Conservation (phyloP, 1,140 invertebrate genomes). For the Yoshiicerus persimilis region DNA sequence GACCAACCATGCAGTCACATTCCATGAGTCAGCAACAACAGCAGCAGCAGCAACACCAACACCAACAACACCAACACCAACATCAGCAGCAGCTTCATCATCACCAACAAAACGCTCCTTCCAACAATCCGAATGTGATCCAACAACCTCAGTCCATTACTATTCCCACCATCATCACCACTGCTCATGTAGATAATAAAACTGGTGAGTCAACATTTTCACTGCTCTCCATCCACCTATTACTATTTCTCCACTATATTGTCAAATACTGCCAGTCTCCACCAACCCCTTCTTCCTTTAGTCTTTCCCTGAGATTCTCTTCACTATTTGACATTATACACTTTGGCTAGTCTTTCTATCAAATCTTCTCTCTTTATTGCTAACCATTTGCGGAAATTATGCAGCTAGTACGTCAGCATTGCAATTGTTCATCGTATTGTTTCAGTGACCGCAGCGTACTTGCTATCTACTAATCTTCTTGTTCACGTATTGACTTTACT, state of each 20-base stretch:
- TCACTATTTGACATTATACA: too few species aligned
- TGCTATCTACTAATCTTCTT: too few species aligned
- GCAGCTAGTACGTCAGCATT: too few species aligned
- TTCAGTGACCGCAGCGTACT: too few species aligned
- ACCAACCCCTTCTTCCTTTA: too few species aligned
- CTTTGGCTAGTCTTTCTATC: too few species aligned
- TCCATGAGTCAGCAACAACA: not conserved
- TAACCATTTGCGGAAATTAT: too few species aligned
- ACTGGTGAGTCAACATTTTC: not conserved
- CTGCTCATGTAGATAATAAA: constrained; percentile 43
- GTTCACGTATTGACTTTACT: too few species aligned
- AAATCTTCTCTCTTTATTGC: too few species aligned
- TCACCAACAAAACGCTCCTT: constrained; percentile 20
- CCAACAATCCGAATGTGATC: constrained; percentile 31
- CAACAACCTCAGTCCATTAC: constrained; percentile 37
- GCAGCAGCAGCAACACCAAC: constrained; percentile 21
- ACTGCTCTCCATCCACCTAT: not conserved
- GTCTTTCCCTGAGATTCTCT: too few species aligned
- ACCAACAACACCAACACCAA: not conserved
- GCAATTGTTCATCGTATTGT: too few species aligned
- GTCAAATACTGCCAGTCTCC: not conserved
- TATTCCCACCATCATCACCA: constrained; percentile 48
- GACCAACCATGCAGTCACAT: constrained; percentile 44
- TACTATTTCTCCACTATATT: not conserved
- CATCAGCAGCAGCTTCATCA: constrained; percentile 10